Evolutionary conservation across 2,113 vertebrate genomes (phyloP), one percentile per base, ranked within the genome.

Genomic region (Limnothrissa miodon): DNA sequence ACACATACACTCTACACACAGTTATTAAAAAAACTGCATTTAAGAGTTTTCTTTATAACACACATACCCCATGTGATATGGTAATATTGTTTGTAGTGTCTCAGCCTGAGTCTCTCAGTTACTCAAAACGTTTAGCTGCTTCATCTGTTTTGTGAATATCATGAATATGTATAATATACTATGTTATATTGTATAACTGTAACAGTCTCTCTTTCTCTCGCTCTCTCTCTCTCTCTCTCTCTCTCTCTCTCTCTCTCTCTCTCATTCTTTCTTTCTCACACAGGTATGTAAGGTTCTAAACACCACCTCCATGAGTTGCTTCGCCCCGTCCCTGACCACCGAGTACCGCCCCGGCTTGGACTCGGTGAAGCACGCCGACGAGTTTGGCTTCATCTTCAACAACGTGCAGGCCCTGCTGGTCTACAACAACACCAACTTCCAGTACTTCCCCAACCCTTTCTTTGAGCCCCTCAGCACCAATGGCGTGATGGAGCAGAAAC

Each of bases 321-420:
- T 96, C 2, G 97, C 98, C 0, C 98, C 98, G 0, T 96, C 98
- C 0, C 93, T 99, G 86, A 92, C 90, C 44, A 74, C 93, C 0
- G 97, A 99, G 84, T 96, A 97, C 91, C 93, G 92, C 0, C 96
- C 96, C 0, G 95, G 96, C 4, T 88, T 96, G 89, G 98, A 99
- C 13, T 88, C 96, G 0, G 95, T 97, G 1, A 98, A 98, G 85
- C 95, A 97, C 0, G 97, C 98, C 0, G 98, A 99, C 0, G 98
- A 99, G 93, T 97, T 99, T 7, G 98, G 98, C 0, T 99, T 99
- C 79, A 94, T 99, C 93, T 99, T 99, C 86, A 99, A 99, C 94
- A 99, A 99, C 1, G 98, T 99, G 42, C 98, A 98, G 88, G 93
- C 96, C 9, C 93, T 99, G 87, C 93, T 98, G 80, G 93, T 98